phyloP scores from a whole-genome alignment of 2,888 invertebrate genomes.

The Morpho deidamia region DNA sequence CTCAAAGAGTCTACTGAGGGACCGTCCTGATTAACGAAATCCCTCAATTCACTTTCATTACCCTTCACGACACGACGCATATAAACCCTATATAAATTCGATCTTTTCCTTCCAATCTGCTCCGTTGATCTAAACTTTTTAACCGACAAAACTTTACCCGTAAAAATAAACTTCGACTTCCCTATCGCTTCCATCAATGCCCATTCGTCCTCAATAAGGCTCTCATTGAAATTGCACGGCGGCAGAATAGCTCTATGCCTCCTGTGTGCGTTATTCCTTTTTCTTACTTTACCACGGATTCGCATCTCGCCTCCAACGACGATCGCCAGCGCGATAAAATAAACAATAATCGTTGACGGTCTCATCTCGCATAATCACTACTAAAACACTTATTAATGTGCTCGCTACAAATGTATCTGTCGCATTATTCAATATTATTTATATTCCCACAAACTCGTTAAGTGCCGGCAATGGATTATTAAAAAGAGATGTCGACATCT shows the following conservation, averaged over 20 bases:
- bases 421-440: conserved; percentile 70
- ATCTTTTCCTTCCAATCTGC: conserved; percentile 44
- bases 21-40: conserved; percentile 53
- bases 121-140: conserved; percentile 56
- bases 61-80: conserved; percentile 69
- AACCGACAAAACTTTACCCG: conserved; percentile 69
- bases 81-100: conserved; percentile 67
- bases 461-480: conserved; percentile 54
- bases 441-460: conserved; percentile 55
- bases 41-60: conserved; percentile 54
- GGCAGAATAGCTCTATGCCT: conserved; percentile 63
- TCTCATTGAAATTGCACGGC: conserved; percentile 71
- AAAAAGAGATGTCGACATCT: conserved; percentile 64
- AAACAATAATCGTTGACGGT: conserved; percentile 62
- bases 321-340: conserved; percentile 63
- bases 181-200: conserved; percentile 71
- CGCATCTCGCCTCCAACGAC: conserved; percentile 60
- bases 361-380: conserved; percentile 59
- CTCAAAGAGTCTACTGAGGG: conserved; percentile 50
- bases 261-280: conserved; percentile 58
- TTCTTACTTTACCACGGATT: conserved; percentile 71
- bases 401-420: conserved; percentile 62
- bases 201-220: conserved; percentile 71
- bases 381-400: conserved; percentile 55
- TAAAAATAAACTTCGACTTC: conserved; percentile 72